These are phyloP conservation scores for Neosilurus hyrtlii DNA, from an alignment of 2,797 vertebrate species.

Conservation along the genomic window DNA sequence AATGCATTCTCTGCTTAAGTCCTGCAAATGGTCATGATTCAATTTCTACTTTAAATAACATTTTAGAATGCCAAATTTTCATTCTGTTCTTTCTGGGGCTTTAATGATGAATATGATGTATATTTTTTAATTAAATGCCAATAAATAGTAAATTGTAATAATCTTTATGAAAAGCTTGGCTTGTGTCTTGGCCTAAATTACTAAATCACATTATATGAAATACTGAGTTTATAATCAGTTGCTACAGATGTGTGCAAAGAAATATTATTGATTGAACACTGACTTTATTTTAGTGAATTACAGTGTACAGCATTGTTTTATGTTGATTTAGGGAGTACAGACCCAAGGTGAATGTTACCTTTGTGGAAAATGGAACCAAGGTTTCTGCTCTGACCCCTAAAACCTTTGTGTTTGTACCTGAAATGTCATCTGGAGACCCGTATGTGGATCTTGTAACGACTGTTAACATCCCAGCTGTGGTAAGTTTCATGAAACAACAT, in stretches of 20 bases:
- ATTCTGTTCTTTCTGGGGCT: not conserved
- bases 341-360: constrained; percentile 73
- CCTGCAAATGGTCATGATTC: not conserved
- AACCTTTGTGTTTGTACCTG: constrained; percentile 72
- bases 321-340: constrained; percentile 72
- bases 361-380: constrained; percentile 65
- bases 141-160: not conserved
- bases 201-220: not conserved
- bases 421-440: constrained; percentile 76
- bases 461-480: constrained; percentile 75
- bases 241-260: not conserved
- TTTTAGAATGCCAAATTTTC: not conserved
- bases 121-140: not conserved
- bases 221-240: not conserved
- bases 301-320: not conserved
- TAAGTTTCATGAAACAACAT: constrained; percentile 57
- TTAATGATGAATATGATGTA: not conserved
- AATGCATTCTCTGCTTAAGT: not conserved
- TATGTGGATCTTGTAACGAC: constrained; percentile 68
- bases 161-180: not conserved
- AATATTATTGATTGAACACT: not conserved
- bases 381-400: constrained; percentile 72
- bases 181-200: not conserved
- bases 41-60: not conserved
- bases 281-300: not conserved